These are phyloP conservation scores for Drosophila nr. fundita DNA, from an alignment of 2,888 invertebrate genomes.

Conservation along the genomic window DNA sequence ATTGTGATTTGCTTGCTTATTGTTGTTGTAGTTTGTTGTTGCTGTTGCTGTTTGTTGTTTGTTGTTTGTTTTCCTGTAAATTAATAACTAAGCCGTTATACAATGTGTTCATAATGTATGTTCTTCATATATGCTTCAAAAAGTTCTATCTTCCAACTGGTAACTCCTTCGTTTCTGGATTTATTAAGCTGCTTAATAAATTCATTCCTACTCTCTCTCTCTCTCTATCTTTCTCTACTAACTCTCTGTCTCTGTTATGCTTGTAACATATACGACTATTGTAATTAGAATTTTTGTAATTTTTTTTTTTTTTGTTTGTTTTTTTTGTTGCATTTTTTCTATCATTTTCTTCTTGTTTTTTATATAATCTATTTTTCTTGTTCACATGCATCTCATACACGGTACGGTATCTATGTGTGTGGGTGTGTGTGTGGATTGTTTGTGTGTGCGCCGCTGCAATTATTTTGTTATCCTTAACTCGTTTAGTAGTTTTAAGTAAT, in stretches of 20 bases:
- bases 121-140: conserved; percentile 73
- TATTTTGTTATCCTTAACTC: conserved; percentile 37
- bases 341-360: conserved; percentile 22
- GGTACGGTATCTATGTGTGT: conserved; percentile 23
- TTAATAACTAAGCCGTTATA: conserved; percentile 67
- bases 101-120: conserved; percentile 60
- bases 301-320: conserved; percentile 30
- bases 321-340: conserved; percentile 23
- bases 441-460: conserved; percentile 48
- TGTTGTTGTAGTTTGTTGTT: conserved; percentile 33
- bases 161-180: conserved; percentile 36
- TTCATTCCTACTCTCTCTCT: conserved; percentile 49
- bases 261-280: conserved; percentile 59
- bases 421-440: conserved; percentile 19
- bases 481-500: conserved; percentile 59
- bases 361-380: conserved; percentile 46
- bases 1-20: conserved; percentile 43
- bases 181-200: conserved; percentile 78
- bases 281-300: conserved; percentile 54
- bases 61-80: conserved; percentile 56
- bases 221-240: conserved; percentile 14
- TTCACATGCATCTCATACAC: conserved; percentile 39
- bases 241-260: conserved; percentile 34
- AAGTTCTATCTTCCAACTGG: conserved; percentile 55
- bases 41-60: conserved; percentile 27